Base-by-base conservation (phyloP, 2,888 invertebrate species). In the Tortrix viridana region DNA sequence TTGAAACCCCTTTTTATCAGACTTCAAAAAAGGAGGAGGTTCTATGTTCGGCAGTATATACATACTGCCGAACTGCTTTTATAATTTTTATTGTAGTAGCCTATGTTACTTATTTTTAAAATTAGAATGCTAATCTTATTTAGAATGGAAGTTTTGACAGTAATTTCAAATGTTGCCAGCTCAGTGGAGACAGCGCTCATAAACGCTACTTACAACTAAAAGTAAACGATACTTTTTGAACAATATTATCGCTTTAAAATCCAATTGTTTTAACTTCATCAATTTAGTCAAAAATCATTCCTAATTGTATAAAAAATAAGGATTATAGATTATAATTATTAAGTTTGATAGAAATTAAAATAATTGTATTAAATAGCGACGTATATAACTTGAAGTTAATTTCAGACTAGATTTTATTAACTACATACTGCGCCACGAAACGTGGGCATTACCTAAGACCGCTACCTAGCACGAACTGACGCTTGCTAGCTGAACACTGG, bases 371-470 rank as follows among this genome's bases (percentile, higher is more conserved):
- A 77, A 81, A 83, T 86, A 84, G 81, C 86, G 82, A 84, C 70
- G 65, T 63, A 84, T 71, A 64, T 63, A 71, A 73, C 70, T 71
- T 71, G 69, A 71, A 70, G 70, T 73, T 72, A 76, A 77, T 74
- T 81, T 84, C 87, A 87, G 90, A 90, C 90, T 90, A 90, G 90
- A 90, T 82, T 85, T 72, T 79, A 80, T 79, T 79, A 82, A 76
- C 81, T 84, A 85, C 75, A 70, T 73, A 75, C 75, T 74, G 75
- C 82, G 83, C 82, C 84, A 85, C 80, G 77, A 82, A 81, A 80
- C 75, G 69, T 77, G 74, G 80, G 67, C 71, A 67, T 74, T 70
- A 71, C 72, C 71, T 71, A 75, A 67, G 66, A 67, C 61, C 56
- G 44, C 56, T 62, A 53, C 47, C 60, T 60, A 62, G 61, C 61